Evolutionary conservation across 2,797 vertebrate species (phyloP), one percentile per base, ranked within the genome.

Genomic region (Onychomys arenicola): DNA sequence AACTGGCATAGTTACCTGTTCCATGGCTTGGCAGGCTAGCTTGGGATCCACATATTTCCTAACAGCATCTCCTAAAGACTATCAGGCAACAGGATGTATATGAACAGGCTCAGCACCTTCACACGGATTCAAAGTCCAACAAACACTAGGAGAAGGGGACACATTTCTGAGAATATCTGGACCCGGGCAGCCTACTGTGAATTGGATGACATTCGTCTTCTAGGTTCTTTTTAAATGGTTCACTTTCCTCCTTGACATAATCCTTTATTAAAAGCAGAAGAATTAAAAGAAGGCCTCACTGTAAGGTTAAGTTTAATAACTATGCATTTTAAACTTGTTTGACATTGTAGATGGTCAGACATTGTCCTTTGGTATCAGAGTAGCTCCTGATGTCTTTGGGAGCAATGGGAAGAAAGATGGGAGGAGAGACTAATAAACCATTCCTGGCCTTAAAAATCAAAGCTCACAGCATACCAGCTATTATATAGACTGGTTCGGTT

Each of bases 311-410:
- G 10, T 77, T 67, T 91, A 86, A 76, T 92, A 61, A 71, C 25
- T 61, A 49, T 93, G 16, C 34, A 43, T 90, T 96, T 95, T 88
- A 96, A 96, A 91, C 40, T 46, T 80, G 69, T 73, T 87, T 88
- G 13, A 69, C 84, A 78, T 89, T 90, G 65, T 52, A 73, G 93
- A 52, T 49, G 34, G 6, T 59, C 29, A 95, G 59, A 23, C 9
- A 75, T 88, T 59, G 49, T 59, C 71, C 71, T 93, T 91, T 91
- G 76, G 69, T 93, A 80, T 87, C 59, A 49, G 76, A 69, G 11
- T 57, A 40, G 23, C 34, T 95, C 76, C 57, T 87, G 85, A 91
- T 7, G 71, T 91, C 59, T 76, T 57, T 73, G 16, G 9, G 46
- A 34, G 17, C 46, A 29, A 78, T 65, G 63, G 78, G 88, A 89